Percentiles rank a stretch among this genome's conserved stretches.
Evolutionary conservation across 1,140 invertebrate genomes (phyloP).

Genomic region (silkworm (Bombyx mori)): DNA sequence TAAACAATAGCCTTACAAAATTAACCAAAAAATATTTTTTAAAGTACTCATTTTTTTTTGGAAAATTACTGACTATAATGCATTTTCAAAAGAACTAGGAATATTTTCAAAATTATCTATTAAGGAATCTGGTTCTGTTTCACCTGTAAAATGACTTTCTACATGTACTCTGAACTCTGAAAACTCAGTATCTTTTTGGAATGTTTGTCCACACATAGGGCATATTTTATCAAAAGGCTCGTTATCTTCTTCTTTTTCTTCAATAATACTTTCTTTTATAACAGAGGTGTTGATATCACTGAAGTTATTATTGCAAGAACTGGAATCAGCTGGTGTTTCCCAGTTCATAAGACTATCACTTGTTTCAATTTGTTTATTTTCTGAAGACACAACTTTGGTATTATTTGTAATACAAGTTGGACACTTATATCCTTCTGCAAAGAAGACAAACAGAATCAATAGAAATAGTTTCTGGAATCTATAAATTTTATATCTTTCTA

Average conservation of each 20-base stretch:
- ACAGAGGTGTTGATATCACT: constrained; percentile 33
- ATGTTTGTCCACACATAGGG: constrained; percentile 70
- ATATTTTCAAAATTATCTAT: constrained; percentile 55
- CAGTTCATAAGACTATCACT: constrained; percentile 51
- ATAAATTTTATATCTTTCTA: constrained; percentile 2
- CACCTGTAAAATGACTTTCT: constrained; percentile 70
- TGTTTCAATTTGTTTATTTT: constrained; percentile 61
- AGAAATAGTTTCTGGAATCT: background rate
- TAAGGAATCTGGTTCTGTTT: constrained; percentile 57
- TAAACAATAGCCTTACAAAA: too few relatives aligned
- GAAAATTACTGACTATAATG: constrained; percentile 9
- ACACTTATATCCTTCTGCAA: constrained; percentile 61
- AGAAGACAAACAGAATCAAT: constrained; percentile 5
- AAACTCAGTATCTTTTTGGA: constrained; percentile 58
- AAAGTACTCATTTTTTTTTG: background rate
- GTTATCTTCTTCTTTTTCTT: constrained; percentile 20
- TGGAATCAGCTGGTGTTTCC: constrained; percentile 45
- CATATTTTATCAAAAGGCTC: constrained; percentile 63
- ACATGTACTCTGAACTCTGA: constrained; percentile 69
- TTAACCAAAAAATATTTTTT: background rate
- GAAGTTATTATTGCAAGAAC: constrained; percentile 39
- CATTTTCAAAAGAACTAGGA: constrained; percentile 49
- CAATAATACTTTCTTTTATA: constrained; percentile 24
- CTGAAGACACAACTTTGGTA: constrained; percentile 33
- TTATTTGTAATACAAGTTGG: constrained; percentile 44